These are phyloP conservation scores for Temnothorax rugatulus DNA, from an alignment of 2,888 invertebrate species.

Conservation along the genomic window DNA sequence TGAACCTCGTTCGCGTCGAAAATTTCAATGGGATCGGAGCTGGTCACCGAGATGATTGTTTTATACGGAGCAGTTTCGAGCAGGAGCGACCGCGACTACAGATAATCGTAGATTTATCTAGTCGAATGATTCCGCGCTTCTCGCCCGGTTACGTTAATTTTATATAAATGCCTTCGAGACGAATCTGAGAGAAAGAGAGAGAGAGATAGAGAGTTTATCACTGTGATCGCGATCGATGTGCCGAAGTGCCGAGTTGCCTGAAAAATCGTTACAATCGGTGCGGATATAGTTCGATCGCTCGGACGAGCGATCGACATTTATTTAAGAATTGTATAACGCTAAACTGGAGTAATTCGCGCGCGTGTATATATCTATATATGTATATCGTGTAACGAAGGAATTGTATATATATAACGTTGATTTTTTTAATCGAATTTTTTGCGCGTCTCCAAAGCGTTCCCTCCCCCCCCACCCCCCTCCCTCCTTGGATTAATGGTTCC, in stretches of 20 bases:
- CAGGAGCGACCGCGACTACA: constrained; percentile 44
- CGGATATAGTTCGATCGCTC: neutral
- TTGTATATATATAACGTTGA: constrained; percentile 60
- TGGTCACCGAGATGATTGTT: constrained; percentile 64
- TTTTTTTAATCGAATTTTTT: constrained; percentile 37
- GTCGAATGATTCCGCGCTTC: constrained; percentile 11
- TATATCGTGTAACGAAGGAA: constrained; percentile 41
- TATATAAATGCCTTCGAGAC: constrained; percentile 23
- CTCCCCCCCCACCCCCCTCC: constrained; percentile 16
- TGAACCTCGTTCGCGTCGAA: constrained; percentile 69
- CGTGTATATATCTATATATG: neutral
- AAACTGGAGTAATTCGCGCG: constrained; percentile 1
- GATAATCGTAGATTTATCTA: constrained; percentile 41
- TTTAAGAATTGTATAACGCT: constrained; percentile 16
- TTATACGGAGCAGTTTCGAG: constrained; percentile 52
- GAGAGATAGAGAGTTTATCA: neutral
- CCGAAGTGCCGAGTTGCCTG: neutral
- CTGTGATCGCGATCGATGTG: constrained; percentile 15
- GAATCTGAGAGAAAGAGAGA: neutral
- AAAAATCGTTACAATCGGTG: constrained; percentile 1
- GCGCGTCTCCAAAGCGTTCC: neutral
- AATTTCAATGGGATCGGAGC: constrained; percentile 40
- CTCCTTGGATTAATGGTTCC: constrained; percentile 75
- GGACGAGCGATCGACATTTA: constrained; percentile 7
- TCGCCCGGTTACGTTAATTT: constrained; percentile 12